Conservation (phyloP, 2,888 invertebrate genomes). For the Pristionchus entomophagus region DNA sequence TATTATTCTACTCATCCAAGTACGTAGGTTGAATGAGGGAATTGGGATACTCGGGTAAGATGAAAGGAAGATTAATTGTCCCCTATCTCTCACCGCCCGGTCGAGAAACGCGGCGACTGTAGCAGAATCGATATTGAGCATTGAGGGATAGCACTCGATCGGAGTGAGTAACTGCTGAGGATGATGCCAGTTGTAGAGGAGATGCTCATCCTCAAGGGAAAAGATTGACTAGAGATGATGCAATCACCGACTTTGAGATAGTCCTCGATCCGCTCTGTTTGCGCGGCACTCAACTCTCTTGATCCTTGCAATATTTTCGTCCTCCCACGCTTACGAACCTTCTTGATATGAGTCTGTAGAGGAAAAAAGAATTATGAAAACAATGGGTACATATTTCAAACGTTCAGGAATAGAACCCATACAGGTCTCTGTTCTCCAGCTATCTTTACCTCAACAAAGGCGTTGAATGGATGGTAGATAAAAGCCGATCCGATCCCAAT, state of each 20-base stretch:
- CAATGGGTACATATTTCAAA: no score
- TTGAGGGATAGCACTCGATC: not conserved
- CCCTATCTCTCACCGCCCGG: not conserved
- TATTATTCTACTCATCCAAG: no score
- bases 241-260: not conserved
- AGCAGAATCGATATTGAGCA: not conserved
- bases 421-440: no score
- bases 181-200: not conserved
- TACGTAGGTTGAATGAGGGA: no score
- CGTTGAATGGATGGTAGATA: not conserved
- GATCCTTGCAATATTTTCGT: not conserved
- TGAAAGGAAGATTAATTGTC: no score
- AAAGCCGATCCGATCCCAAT: not conserved
- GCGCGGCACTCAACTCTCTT: not conserved
- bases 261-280: not conserved
- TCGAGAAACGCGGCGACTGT: not conserved
- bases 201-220: not conserved
- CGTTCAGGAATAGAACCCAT: no score
- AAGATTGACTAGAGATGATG: no score
- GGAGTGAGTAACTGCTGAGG: conserved; percentile 2
- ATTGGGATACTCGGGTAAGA: no score
- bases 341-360: not conserved
- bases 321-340: not conserved
- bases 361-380: no score
- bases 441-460: not conserved